Conservation (phyloP, 2,888 invertebrate genomes). For the Drosophila planitibia region DNA sequence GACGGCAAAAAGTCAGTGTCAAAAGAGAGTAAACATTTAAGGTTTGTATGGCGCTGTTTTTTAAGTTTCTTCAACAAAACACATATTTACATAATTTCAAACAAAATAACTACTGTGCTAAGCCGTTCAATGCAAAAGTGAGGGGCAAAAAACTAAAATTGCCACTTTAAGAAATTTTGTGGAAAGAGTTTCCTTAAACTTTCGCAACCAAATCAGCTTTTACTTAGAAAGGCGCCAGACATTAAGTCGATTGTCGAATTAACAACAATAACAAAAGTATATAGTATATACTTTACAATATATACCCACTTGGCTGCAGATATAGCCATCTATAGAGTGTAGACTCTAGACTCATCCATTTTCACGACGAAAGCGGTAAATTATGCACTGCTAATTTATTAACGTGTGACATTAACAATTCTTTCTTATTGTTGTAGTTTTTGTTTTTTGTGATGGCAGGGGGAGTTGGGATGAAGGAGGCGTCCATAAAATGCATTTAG, state of each 20-base stretch:
- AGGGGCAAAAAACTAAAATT: slow-evolving; percentile 20
- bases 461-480: slow-evolving; percentile 33
- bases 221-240: slow-evolving; percentile 45
- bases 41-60: not conserved
- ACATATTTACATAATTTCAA: slow-evolving; percentile 18
- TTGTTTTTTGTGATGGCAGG: slow-evolving; percentile 15
- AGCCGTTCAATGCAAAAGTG: slow-evolving; percentile 27
- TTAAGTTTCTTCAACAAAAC: not conserved
- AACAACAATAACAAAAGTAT: slow-evolving; percentile 6
- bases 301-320: not conserved
- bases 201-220: slow-evolving; percentile 28
- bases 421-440: slow-evolving; percentile 35
- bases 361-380: slow-evolving; percentile 22
- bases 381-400: slow-evolving; percentile 66
- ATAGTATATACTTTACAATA: not conserved
- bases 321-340: slow-evolving; percentile 1
- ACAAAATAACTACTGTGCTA: not conserved
- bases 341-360: slow-evolving; percentile 12
- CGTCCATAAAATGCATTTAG: slow-evolving; percentile 75
- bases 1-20: slow-evolving; percentile 2
- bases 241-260: slow-evolving; percentile 11
- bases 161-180: slow-evolving; percentile 18
- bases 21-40: not conserved
- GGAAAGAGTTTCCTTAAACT: slow-evolving; percentile 18
- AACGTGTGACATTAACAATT: slow-evolving; percentile 69